phyloP scores from a whole-genome alignment of 2,888 invertebrate species.

The Drosophila prostipennis region DNA sequence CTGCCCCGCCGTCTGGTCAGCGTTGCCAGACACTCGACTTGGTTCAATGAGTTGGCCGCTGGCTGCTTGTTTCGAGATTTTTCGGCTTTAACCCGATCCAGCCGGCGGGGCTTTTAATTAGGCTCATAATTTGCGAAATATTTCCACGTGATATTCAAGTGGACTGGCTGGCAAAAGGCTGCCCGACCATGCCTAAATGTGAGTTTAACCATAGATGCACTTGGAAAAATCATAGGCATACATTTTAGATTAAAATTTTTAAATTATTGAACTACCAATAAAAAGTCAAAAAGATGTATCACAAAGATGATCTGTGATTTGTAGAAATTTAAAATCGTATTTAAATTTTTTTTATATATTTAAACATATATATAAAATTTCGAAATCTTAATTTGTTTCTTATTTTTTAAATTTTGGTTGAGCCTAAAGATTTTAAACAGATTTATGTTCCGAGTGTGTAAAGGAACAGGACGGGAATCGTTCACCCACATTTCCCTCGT shows the following conservation, averaged over 20 bases:
- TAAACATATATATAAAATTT: too few relatives aligned
- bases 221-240: neutral
- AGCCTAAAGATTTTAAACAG: neutral
- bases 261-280: too few relatives aligned
- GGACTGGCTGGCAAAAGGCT: slow-evolving; percentile 65
- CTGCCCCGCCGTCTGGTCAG: slow-evolving; percentile 68
- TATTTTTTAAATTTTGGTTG: too few relatives aligned
- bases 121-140: slow-evolving; percentile 77
- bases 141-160: slow-evolving; percentile 71
- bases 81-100: slow-evolving; percentile 34
- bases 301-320: too few relatives aligned
- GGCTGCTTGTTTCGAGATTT: slow-evolving; percentile 55
- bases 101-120: slow-evolving; percentile 63
- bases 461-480: slow-evolving; percentile 24
- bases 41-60: slow-evolving; percentile 43
- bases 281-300: too few relatives aligned
- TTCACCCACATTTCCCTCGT: slow-evolving; percentile 67
- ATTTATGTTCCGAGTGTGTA: slow-evolving; percentile 1
- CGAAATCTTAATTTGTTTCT: too few relatives aligned
- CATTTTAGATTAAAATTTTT: too few relatives aligned
- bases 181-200: slow-evolving; percentile 50
- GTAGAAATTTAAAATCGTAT: too few relatives aligned
- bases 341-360: too few relatives aligned
- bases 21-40: slow-evolving; percentile 60
- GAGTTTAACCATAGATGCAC: slow-evolving; percentile 14